phyloP scores from a whole-genome alignment of 1,140 invertebrate species.

The Melanaphis sacchari region DNA sequence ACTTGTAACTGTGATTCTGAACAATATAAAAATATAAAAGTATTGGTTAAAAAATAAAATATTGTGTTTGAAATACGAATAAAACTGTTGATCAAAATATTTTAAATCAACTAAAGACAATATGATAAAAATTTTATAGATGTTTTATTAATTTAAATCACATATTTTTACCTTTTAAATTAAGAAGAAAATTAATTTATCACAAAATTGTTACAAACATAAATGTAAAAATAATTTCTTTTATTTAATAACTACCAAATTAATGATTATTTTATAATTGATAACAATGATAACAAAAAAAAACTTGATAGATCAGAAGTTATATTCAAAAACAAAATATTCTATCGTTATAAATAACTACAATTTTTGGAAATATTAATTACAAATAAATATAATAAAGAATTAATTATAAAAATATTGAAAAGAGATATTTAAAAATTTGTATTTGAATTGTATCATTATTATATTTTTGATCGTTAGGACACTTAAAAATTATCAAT shows the following conservation, averaged over 20 bases:
- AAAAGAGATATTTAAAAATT: not conserved
- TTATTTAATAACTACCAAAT: not conserved
- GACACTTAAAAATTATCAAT: not conserved
- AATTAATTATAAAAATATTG: not conserved
- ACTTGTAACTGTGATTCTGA: not conserved
- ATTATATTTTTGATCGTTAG: not conserved
- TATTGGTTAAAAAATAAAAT: not conserved
- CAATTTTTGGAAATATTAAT: not conserved
- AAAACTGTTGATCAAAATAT: not conserved
- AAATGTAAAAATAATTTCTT: not conserved
- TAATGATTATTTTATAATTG: not conserved
- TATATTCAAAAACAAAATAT: not conserved
- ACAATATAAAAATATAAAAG: not conserved
- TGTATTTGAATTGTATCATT: not conserved
- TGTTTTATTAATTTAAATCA: not conserved
- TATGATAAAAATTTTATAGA: not conserved
- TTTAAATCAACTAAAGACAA: not conserved
- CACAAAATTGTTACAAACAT: not conserved
- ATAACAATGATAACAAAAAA: not conserved
- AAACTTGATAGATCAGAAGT: not conserved
- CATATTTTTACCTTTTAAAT: not conserved
- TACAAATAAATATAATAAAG: not conserved
- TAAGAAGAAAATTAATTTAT: not conserved
- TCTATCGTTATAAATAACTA: not conserved
- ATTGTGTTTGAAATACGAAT: not conserved